A percentile compares a stretch with the other conserved stretches of the same genome.
Conservation (phyloP, 2,888 invertebrate genomes). For the Hyles lineata region DNA sequence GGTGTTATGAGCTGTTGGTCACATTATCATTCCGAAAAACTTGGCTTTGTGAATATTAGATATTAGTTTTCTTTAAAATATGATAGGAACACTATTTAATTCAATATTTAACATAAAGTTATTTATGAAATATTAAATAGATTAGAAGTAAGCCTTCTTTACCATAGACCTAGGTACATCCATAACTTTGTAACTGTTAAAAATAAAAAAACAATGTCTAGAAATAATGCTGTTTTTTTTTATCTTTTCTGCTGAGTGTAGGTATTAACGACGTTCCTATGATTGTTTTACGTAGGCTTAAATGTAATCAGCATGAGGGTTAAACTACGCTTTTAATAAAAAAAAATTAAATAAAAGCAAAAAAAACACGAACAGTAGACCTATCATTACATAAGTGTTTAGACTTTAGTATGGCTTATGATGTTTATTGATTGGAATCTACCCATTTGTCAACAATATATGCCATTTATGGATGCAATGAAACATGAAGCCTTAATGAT, state of each 20-base stretch:
- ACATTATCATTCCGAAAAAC: slow-evolving; percentile 7
- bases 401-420: too few relatives aligned
- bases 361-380: too few relatives aligned
- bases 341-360: too few relatives aligned
- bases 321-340: too few relatives aligned
- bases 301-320: neutral
- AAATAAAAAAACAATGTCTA: slow-evolving; percentile 22
- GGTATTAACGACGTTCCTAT: neutral
- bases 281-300: neutral
- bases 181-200: slow-evolving; percentile 27
- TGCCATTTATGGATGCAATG: too few relatives aligned
- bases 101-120: neutral
- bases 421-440: too few relatives aligned
- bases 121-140: neutral
- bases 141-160: slow-evolving; percentile 5
- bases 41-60: slow-evolving; percentile 11
- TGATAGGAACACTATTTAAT: neutral
- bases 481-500: too few relatives aligned
- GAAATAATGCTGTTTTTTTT: slow-evolving; percentile 27
- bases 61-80: slow-evolving; percentile 1
- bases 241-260: neutral
- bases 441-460: too few relatives aligned
- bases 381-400: too few relatives aligned
- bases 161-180: slow-evolving; percentile 7
- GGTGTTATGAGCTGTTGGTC: neutral